A percentile compares a stretch with the other conserved stretches of the same genome.
phyloP scores from a whole-genome alignment of 2,888 invertebrate genomes.

The Orchestes rusci region DNA sequence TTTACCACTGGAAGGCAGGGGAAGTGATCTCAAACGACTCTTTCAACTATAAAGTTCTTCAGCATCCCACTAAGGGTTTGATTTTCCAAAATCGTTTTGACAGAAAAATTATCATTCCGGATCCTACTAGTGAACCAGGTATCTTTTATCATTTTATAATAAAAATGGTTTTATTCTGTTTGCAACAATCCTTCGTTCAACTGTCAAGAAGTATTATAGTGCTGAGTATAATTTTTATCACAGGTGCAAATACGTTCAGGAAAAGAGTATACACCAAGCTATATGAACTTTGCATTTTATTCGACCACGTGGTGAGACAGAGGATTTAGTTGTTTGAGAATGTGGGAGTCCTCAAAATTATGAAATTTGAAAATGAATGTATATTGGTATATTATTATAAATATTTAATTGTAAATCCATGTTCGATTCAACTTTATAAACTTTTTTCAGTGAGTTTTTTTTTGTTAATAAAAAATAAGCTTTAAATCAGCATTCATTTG shows the following conservation, averaged over 20 bases:
- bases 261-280: conserved; percentile 54
- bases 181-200: conserved; percentile 1
- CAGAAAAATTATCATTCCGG: conserved; percentile 66
- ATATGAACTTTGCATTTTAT: conserved; percentile 70
- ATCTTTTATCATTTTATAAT: not conserved
- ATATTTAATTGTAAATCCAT: too few species aligned
- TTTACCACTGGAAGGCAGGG: conserved; percentile 70
- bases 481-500: too few species aligned
- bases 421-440: too few species aligned
- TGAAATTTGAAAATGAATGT: not conserved
- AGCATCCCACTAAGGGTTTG: conserved; percentile 65
- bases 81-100: conserved; percentile 76
- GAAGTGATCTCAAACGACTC: conserved; percentile 64
- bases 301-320: conserved; percentile 67
- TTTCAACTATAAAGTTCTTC: conserved; percentile 67
- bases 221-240: conserved; percentile 2
- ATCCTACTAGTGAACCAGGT: conserved; percentile 52
- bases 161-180: not conserved
- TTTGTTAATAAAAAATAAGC: too few species aligned
- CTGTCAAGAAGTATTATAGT: too few species aligned
- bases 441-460: too few species aligned
- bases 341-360: too few species aligned
- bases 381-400: too few species aligned
- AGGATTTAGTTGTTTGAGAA: conserved; percentile 35
- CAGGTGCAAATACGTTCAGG: conserved; percentile 62